Evolutionary conservation across 2,113 vertebrate genomes (phyloP).

Genomic region (Carassius carassius): DNA sequence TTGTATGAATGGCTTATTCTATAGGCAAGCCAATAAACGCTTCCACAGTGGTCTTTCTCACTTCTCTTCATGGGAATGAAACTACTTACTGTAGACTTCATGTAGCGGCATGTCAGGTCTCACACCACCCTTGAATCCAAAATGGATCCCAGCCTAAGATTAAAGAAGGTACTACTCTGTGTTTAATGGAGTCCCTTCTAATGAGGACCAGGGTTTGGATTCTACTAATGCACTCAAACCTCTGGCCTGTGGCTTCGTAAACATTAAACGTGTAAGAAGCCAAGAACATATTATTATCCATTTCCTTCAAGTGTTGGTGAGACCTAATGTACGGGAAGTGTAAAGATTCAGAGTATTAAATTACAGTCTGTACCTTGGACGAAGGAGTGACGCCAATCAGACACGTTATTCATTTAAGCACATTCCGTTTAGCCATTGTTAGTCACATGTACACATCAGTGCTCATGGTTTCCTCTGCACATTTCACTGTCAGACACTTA

Average conservation of each 20-base stretch:
- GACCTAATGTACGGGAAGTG: conserved; percentile 35
- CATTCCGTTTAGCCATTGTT: conserved; percentile 48
- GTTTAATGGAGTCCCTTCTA: conserved; percentile 52
- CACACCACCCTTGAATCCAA: conserved; percentile 63
- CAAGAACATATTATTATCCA: neutral
- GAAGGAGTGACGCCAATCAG: conserved; percentile 19
- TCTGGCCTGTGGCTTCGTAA: neutral
- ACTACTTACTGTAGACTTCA: conserved; percentile 59
- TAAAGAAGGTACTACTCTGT: conserved; percentile 74
- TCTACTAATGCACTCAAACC: conserved; percentile 29
- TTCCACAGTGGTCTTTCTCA: conserved; percentile 54
- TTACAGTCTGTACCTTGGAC: conserved; percentile 38
- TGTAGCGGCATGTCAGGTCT: conserved; percentile 61
- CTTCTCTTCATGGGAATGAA: conserved; percentile 68
- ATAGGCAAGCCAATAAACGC: conserved; percentile 22
- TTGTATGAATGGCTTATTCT: conserved; percentile 6
- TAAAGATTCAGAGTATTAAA: conserved; percentile 54
- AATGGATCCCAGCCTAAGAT: conserved; percentile 77
- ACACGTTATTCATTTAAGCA: conserved; percentile 3
- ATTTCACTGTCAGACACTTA: neutral
- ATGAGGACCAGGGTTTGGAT: conserved; percentile 46
- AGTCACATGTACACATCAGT: conserved; percentile 4
- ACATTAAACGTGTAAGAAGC: neutral
- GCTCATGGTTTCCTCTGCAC: neutral
- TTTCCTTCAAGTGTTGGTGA: conserved; percentile 1